phyloP scores from a whole-genome alignment of 2,113 vertebrate species.

The Xiphorhynchus elegans region DNA sequence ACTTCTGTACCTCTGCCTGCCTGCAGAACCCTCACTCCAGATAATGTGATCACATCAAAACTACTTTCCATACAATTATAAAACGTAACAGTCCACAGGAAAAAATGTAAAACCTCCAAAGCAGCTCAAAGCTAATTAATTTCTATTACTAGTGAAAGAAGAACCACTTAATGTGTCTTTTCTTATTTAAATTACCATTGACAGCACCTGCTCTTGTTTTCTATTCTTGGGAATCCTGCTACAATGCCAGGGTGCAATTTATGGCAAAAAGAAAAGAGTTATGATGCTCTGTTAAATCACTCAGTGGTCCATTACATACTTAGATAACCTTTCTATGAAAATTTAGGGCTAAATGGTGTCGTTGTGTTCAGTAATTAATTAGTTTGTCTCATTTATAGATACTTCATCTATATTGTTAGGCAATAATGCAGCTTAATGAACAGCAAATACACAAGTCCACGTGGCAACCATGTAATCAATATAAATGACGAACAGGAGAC shows the following conservation, averaged over 20 bases:
- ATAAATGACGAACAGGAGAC: background rate
- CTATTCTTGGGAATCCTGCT: conserved; percentile 76
- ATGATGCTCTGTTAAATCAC: conserved; percentile 71
- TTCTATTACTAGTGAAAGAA: conserved; percentile 78
- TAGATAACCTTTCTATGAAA: conserved; percentile 68
- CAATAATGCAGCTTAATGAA: background rate
- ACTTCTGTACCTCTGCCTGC: conserved; percentile 54
- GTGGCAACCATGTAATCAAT: background rate
- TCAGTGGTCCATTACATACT: conserved; percentile 60
- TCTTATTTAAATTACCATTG: conserved; percentile 82
- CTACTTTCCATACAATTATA: conserved; percentile 72
- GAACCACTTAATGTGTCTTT: conserved; percentile 78
- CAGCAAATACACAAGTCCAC: background rate
- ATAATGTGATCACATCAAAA: conserved; percentile 69
- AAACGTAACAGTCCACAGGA: conserved; percentile 68
- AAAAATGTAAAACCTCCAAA: conserved; percentile 70
- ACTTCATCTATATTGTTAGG: background rate
- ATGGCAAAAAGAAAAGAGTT: conserved; percentile 71
- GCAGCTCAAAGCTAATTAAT: conserved; percentile 79
- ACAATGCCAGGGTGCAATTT: conserved; percentile 70
- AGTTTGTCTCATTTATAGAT: conserved; percentile 49
- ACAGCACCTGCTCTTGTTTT: conserved; percentile 73
- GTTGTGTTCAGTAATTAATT: conserved; percentile 62
- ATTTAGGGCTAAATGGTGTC: conserved; percentile 57
- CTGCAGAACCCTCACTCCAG: conserved; percentile 62